Conservation (phyloP, 2,113 vertebrate genomes). For the Bucco capensis region DNA sequence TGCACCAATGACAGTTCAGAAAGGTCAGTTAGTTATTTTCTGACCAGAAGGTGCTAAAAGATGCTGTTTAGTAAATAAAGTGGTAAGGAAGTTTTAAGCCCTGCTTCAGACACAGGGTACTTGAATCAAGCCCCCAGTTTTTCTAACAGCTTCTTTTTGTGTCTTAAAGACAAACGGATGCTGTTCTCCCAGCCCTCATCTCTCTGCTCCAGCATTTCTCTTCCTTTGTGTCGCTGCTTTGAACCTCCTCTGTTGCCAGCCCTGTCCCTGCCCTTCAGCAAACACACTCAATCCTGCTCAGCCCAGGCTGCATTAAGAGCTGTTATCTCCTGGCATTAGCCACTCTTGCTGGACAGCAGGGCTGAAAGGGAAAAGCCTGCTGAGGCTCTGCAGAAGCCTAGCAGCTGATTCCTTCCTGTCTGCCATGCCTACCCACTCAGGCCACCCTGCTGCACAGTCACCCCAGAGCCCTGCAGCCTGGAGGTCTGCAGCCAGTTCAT, state of each 20-base stretch:
- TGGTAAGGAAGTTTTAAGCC: neutral
- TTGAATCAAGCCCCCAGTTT: neutral
- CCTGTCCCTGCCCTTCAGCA: conserved; percentile 14
- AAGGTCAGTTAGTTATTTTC: neutral
- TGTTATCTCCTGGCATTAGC: conserved; percentile 34
- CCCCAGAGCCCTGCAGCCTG: neutral
- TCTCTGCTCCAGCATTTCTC: neutral
- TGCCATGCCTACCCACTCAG: neutral
- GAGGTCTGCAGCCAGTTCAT: neutral
- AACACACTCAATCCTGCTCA: neutral
- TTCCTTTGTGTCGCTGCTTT: neutral
- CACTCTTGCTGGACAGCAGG: neutral
- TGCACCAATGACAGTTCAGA: neutral
- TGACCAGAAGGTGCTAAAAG: neutral
- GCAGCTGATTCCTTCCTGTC: neutral
- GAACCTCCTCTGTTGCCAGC: neutral
- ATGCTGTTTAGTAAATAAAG: neutral
- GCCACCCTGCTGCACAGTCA: fast-evolving
- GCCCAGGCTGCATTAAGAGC: neutral
- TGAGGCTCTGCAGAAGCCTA: neutral
- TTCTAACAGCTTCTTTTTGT: neutral
- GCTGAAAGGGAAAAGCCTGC: neutral
- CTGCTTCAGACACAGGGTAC: neutral
- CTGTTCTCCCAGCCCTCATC: neutral
- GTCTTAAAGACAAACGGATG: neutral